A percentile compares a stretch with the other conserved stretches of the same genome.
phyloP scores from a whole-genome alignment of 2,797 vertebrate species.

The Pagetopsis macropterus region DNA sequence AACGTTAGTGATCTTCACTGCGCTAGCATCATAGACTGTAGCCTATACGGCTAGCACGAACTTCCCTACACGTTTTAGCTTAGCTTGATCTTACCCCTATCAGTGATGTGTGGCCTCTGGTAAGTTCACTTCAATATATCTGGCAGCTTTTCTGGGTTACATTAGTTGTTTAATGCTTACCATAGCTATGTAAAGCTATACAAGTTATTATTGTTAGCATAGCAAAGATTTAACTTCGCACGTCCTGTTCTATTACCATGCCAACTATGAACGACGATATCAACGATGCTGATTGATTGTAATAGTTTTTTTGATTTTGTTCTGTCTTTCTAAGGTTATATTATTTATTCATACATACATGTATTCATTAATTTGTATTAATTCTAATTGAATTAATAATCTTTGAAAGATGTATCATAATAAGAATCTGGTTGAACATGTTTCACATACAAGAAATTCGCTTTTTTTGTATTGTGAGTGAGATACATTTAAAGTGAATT shows the following conservation, averaged over 20 bases:
- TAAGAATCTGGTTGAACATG: not conserved
- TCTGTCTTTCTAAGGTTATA: not conserved
- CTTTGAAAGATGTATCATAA: not conserved
- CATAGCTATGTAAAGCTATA: not conserved
- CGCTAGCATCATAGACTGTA: not conserved
- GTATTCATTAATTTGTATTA: not conserved
- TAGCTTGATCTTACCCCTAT: not conserved
- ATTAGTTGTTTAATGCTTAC: not conserved
- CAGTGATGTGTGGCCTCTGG: not conserved
- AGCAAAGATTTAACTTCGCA: fast-evolving
- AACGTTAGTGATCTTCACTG: not conserved
- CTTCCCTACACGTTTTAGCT: not conserved
- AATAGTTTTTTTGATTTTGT: not conserved
- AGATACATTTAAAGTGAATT: no score
- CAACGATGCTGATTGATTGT: no score
- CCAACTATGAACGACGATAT: not conserved
- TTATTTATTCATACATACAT: not conserved
- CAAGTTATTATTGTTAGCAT: not conserved
- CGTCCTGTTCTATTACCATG: not conserved
- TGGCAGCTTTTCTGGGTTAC: not conserved
- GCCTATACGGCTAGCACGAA: not conserved
- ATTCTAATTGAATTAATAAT: not conserved
- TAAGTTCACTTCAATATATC: not conserved
- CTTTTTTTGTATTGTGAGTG: no score
- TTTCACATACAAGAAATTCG: no score